Conservation (phyloP, 1,140 invertebrate species). For the Latrodectus geometricus region DNA sequence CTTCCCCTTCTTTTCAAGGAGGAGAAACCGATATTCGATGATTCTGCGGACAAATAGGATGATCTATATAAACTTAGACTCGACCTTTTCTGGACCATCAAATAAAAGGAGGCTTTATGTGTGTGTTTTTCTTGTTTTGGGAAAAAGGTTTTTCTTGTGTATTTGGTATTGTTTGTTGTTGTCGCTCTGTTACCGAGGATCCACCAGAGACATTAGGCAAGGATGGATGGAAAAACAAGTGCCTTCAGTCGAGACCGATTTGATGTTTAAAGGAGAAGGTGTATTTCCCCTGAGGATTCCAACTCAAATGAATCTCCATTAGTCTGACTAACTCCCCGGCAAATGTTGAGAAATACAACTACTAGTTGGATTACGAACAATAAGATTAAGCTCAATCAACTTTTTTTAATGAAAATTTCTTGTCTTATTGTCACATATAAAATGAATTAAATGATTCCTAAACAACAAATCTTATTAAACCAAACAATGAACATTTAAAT, state of each 20-base stretch:
- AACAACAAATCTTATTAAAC: no score
- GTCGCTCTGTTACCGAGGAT: neutral
- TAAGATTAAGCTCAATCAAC: no score
- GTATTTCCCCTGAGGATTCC: no score
- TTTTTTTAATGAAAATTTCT: no score
- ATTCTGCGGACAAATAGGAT: slow-evolving; percentile 49
- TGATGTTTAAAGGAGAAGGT: no score
- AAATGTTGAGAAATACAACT: no score
- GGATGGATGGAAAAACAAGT: slow-evolving; percentile 31
- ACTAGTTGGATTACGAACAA: no score
- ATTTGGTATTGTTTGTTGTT: slow-evolving; percentile 13
- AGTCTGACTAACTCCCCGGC: no score
- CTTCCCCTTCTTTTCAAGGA: neutral
- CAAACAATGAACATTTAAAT: no score
- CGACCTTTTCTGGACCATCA: slow-evolving; percentile 34
- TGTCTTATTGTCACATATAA: no score
- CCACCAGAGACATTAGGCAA: slow-evolving; percentile 16
- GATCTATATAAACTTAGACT: slow-evolving; percentile 46
- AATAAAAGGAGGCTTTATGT: slow-evolving; percentile 24
- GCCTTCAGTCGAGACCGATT: neutral
- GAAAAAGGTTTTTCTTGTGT: slow-evolving; percentile 6
- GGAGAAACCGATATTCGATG: slow-evolving; percentile 45
- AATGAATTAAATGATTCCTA: no score
- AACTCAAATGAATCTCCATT: no score
- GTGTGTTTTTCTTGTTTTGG: neutral